Percentiles rank a stretch among this genome's conserved stretches.
phyloP scores from a whole-genome alignment of 2,797 vertebrate genomes.

The Naso thynnoides region DNA sequence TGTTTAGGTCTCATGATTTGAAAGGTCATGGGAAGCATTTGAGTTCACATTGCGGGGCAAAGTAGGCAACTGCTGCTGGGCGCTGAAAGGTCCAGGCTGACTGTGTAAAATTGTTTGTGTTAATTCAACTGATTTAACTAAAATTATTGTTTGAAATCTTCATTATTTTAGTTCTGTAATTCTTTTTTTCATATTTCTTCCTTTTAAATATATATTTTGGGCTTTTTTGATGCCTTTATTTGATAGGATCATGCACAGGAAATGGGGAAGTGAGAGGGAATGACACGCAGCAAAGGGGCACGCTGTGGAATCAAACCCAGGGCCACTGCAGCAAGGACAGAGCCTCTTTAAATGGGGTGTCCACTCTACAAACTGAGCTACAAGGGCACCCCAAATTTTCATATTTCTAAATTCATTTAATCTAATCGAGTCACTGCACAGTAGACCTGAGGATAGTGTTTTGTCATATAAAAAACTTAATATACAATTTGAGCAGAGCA shows the following conservation, averaged over 20 bases:
- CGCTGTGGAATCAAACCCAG: too few species aligned
- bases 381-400: too few species aligned
- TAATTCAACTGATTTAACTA: not conserved
- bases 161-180: not conserved
- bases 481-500: not conserved
- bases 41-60: slow-evolving; percentile 3
- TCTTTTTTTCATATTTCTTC: not conserved
- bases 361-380: too few species aligned
- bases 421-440: not conserved
- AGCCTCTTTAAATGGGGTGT: too few species aligned
- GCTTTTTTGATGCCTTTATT: too few species aligned
- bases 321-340: too few species aligned
- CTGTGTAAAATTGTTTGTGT: not conserved
- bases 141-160: not conserved
- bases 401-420: not conserved
- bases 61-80: not conserved
- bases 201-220: too few species aligned
- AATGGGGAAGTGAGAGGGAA: too few species aligned
- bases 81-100: not conserved
- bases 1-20: slow-evolving; percentile 45
- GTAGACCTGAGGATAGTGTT: not conserved
- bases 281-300: too few species aligned
- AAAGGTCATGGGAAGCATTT: slow-evolving; percentile 37
- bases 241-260: too few species aligned
- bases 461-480: not conserved